These are phyloP conservation scores for Mamestra configurata DNA, from an alignment of 1,140 invertebrate genomes.

Conservation along the genomic window DNA sequence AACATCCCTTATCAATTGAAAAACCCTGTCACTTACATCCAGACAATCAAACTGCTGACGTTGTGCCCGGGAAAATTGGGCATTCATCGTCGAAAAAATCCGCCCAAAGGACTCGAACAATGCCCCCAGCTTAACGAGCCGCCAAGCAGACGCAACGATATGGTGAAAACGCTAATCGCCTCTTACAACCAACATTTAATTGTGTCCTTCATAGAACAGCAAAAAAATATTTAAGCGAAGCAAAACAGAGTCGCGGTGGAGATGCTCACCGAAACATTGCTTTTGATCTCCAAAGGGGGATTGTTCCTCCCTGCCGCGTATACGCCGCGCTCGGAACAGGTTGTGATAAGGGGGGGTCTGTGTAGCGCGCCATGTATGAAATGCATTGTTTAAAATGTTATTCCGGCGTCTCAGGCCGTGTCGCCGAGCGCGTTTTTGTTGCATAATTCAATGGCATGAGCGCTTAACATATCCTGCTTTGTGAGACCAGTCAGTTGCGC, in stretches of 20 bases:
- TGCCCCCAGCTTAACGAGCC: conserved; percentile 49
- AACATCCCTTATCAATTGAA: conserved; percentile 32
- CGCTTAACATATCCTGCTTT: conserved; percentile 53
- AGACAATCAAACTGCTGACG: conserved; percentile 58
- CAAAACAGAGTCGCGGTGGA: conserved; percentile 22
- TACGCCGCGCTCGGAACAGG: conserved; percentile 38
- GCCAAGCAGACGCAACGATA: conserved; percentile 28
- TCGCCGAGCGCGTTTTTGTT: conserved; percentile 55
- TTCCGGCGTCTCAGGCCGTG: conserved; percentile 48
- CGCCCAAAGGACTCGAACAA: conserved; percentile 50
- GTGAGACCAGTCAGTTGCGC: conserved; percentile 14
- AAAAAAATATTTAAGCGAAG: conserved; percentile 29
- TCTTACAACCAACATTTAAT: conserved; percentile 30
- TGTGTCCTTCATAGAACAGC: conserved; percentile 33
- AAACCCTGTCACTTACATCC: conserved; percentile 42
- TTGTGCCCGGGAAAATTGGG: conserved; percentile 41
- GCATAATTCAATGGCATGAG: conserved; percentile 63
- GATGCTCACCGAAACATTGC: conserved; percentile 41
- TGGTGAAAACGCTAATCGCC: conserved; percentile 34
- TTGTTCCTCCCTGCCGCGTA: conserved; percentile 36
- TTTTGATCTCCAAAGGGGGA: conserved; percentile 59
- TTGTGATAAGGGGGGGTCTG: conserved; percentile 19
- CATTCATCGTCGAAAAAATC: conserved; percentile 52
- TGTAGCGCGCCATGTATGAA: conserved; percentile 46
- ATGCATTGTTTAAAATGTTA: conserved; percentile 66